Conservation (phyloP, 2,888 invertebrate genomes). For the Meliscaeva auricollis region DNA sequence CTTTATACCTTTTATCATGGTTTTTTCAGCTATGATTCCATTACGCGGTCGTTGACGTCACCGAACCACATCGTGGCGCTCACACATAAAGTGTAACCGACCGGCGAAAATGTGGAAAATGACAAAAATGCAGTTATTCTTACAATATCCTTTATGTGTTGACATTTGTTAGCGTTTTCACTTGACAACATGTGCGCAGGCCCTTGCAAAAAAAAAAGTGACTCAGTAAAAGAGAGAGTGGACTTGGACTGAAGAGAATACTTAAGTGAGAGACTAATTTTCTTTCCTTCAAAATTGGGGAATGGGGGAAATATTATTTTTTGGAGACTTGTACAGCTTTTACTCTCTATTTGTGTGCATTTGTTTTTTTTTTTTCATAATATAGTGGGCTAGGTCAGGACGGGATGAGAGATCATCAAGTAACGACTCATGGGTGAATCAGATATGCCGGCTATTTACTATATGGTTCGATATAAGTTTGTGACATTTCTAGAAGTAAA, state of each 20-base stretch:
- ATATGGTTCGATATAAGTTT: neutral
- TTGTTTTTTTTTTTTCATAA: neutral
- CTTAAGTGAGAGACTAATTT: constrained; percentile 19
- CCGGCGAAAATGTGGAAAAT: constrained; percentile 73
- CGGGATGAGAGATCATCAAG: constrained; percentile 34
- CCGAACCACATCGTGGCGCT: constrained; percentile 44
- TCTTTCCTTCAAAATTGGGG: neutral
- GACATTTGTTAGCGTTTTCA: constrained; percentile 52
- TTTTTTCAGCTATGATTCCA: constrained; percentile 42
- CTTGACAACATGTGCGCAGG: constrained; percentile 53
- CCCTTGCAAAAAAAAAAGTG: neutral
- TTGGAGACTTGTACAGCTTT: constrained; percentile 38
- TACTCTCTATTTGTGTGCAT: constrained; percentile 29
- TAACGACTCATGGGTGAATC: constrained; percentile 31
- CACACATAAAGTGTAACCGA: constrained; percentile 61
- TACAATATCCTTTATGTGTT: constrained; percentile 60
- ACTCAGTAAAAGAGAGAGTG: constrained; percentile 35
- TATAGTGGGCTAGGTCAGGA: constrained; percentile 66
- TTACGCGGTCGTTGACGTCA: constrained; percentile 76
- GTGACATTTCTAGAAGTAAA: neutral
- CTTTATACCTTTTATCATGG: neutral
- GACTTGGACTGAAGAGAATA: neutral
- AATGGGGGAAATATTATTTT: neutral
- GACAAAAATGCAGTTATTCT: constrained; percentile 63
- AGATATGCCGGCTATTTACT: constrained; percentile 33